Evolutionary conservation across 2,888 invertebrate genomes (phyloP).

Genomic region (Zaprionus obscuricornis): DNA sequence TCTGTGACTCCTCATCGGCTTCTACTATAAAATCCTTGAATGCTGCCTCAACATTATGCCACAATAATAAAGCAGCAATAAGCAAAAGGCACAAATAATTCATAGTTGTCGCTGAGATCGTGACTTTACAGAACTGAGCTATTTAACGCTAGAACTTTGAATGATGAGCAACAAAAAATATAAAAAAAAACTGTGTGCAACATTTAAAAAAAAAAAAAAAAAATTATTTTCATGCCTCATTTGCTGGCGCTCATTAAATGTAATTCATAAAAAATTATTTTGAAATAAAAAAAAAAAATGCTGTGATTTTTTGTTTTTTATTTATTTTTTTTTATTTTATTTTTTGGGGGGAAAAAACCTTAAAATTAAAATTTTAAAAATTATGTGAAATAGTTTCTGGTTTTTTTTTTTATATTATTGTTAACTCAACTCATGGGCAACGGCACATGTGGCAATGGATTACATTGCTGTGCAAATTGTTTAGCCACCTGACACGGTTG

Average conservation of each 20-base stretch:
- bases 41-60: constrained; percentile 31
- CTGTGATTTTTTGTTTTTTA: background rate
- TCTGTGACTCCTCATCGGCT: constrained; percentile 37
- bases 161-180: constrained; percentile 17
- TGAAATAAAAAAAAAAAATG: background rate
- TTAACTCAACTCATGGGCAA: constrained; percentile 63
- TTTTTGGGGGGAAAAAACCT: background rate
- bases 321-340: background rate
- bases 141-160: constrained; percentile 42
- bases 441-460: constrained; percentile 80
- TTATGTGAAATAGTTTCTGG: constrained; percentile 13
- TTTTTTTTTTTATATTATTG: constrained; percentile 2
- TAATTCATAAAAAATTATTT: too few species aligned
- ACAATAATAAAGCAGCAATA: constrained; percentile 28
- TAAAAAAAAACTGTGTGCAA: background rate
- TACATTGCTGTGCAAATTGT: constrained; percentile 76
- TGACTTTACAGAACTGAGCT: constrained; percentile 15
- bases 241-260: too few species aligned
- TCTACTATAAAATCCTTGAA: constrained; percentile 67
- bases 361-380: background rate
- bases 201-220: background rate
- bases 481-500: constrained; percentile 71
- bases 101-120: constrained; percentile 22
- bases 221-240: constrained; percentile 44
- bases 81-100: constrained; percentile 11